Evolutionary conservation across 2,113 vertebrate genomes (phyloP).

Genomic region (Pterophyllum scalare): DNA sequence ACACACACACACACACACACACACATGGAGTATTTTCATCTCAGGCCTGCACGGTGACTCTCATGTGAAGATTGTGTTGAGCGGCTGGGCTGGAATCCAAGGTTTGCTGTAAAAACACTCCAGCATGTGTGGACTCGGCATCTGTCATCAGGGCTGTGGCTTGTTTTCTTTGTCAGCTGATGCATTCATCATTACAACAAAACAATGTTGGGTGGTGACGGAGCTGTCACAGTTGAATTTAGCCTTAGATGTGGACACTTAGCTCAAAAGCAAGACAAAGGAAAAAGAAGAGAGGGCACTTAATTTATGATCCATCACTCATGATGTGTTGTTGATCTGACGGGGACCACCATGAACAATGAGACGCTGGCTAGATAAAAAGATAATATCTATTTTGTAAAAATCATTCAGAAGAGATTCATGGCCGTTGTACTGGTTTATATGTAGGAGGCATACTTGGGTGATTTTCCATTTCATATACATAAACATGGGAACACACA

Average conservation of each 20-base stretch:
- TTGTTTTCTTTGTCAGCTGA: conserved; percentile 59
- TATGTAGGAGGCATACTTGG: background rate
- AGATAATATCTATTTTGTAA: background rate
- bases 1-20: background rate
- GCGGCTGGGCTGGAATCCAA: conserved; percentile 16
- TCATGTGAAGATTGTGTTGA: background rate
- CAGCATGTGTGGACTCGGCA: conserved; percentile 14
- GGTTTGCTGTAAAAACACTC: conserved; percentile 64
- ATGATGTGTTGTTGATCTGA: background rate
- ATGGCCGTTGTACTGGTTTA: background rate
- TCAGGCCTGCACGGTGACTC: conserved; percentile 24
- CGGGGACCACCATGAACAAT: background rate
- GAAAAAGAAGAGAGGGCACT: background rate
- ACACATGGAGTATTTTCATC: conserved; percentile 19
- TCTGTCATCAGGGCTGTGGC: conserved; percentile 44
- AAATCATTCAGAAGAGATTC: background rate
- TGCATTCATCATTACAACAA: conserved; percentile 18
- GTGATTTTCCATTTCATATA: background rate
- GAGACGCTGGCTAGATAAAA: background rate
- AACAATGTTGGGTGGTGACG: conserved; percentile 21
- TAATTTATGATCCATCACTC: background rate
- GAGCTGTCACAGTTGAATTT: conserved; percentile 13
- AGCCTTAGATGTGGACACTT: background rate
- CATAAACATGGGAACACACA: background rate
- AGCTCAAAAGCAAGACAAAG: background rate